phyloP scores from a whole-genome alignment of 2,888 invertebrate species.

The Synergus gifuensis region DNA sequence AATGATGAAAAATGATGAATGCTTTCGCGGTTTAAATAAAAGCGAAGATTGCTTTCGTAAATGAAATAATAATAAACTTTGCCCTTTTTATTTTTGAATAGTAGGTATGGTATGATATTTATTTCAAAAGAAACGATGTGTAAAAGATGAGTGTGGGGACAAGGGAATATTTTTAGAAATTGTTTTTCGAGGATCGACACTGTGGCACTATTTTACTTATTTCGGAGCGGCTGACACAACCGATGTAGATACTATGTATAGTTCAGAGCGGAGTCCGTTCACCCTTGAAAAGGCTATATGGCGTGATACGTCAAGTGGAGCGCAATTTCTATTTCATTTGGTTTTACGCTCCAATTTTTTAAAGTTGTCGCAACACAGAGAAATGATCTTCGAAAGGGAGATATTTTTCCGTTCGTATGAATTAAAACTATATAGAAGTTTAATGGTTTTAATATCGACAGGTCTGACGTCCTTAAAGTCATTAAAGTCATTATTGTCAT shows the following conservation, averaged over 20 bases:
- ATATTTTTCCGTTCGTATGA: background rate
- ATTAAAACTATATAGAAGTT: background rate
- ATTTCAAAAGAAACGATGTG: slow-evolving; percentile 30
- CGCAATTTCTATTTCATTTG: slow-evolving; percentile 40
- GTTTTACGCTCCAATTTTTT: slow-evolving; percentile 40
- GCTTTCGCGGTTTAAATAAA: too few species aligned
- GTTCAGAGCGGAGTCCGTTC: slow-evolving; percentile 39
- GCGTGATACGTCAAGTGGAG: slow-evolving; percentile 39
- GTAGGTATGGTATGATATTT: background rate
- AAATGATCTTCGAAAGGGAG: slow-evolving; percentile 15
- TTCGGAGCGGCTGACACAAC: slow-evolving; percentile 38
- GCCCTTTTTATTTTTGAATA: background rate
- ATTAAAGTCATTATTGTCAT: too few species aligned
- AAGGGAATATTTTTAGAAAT: slow-evolving; percentile 38
- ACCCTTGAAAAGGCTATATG: slow-evolving; percentile 39
- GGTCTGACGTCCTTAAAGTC: background rate
- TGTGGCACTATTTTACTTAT: slow-evolving; percentile 34
- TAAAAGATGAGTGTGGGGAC: slow-evolving; percentile 23
- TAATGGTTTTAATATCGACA: background rate
- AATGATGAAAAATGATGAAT: too few species aligned
- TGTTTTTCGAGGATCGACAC: slow-evolving; percentile 38
- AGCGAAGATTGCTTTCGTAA: too few species aligned
- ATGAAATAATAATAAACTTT: background rate
- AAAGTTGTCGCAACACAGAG: slow-evolving; percentile 2
- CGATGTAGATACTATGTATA: slow-evolving; percentile 36